A percentile compares a stretch with the other conserved stretches of the same genome.
Conservation (phyloP, 2,888 invertebrate genomes). For the Thymelicus acteon region DNA sequence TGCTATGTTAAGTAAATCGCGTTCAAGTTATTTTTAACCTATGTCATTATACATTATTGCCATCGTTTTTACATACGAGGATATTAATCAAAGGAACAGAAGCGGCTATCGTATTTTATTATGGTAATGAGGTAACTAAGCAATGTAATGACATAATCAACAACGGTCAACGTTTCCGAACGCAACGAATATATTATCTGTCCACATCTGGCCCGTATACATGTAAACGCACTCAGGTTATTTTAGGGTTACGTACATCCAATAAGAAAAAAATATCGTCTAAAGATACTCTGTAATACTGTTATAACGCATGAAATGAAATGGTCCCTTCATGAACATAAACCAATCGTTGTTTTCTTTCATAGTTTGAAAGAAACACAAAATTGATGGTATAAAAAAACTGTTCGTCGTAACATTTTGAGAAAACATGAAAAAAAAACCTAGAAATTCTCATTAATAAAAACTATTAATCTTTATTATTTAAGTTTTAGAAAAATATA, state of each 20-base stretch:
- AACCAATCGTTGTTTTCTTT: no score
- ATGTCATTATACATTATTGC: conserved; percentile 35
- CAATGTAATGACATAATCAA: conserved; percentile 40
- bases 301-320: no score
- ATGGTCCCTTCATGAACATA: no score
- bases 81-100: conserved; percentile 31
- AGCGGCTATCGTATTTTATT: conserved; percentile 26
- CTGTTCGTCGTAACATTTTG: no score
- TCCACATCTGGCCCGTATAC: conserved; percentile 53
- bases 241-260: conserved; percentile 29
- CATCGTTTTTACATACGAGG: conserved; percentile 26
- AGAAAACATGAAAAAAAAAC: no score
- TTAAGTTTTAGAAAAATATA: no score
- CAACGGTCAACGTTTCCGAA: conserved; percentile 42
- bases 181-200: conserved; percentile 47
- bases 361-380: no score
- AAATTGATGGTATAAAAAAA: no score
- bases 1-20: not conserved
- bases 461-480: no score
- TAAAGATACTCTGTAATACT: no score
- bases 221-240: conserved; percentile 45
- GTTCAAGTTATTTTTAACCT: conserved; percentile 20
- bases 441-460: no score
- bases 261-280: not conserved
- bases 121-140: conserved; percentile 25